Conservation (phyloP, 2,888 invertebrate genomes). For the Malachius bipustulatus region DNA sequence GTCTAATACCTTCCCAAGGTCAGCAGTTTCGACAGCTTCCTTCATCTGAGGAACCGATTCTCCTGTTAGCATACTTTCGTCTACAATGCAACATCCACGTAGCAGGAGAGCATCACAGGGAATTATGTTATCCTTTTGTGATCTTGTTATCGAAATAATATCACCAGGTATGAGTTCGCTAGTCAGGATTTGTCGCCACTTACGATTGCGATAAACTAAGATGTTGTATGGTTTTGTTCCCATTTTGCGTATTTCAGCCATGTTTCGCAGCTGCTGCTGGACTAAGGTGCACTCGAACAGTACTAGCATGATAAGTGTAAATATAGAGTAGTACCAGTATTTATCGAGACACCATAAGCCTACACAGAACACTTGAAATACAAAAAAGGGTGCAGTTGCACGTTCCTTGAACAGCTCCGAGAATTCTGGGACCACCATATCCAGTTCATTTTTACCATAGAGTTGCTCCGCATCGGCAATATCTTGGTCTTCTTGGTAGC, state of each 20-base stretch:
- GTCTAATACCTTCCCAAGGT: constrained; percentile 55
- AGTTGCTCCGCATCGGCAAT: constrained; percentile 62
- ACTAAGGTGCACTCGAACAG: constrained; percentile 97
- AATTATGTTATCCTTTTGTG: constrained; percentile 79
- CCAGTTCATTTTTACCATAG: constrained; percentile 81
- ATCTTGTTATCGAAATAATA: constrained; percentile 84
- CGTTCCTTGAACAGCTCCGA: constrained; percentile 92
- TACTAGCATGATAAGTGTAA: constrained; percentile 90
- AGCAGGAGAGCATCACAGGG: constrained; percentile 93
- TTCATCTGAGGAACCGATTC: constrained; percentile 99
- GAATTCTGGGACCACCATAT: constrained; percentile 92
- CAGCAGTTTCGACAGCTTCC: constrained; percentile 74
- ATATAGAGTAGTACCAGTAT: constrained; percentile 96
- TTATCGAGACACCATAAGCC: constrained; percentile 98
- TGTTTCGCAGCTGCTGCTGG: constrained; percentile 93
- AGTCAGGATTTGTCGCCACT: constrained; percentile 78
- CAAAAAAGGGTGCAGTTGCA: constrained; percentile 98
- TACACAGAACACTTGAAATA: constrained; percentile 99
- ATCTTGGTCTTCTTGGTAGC: constrained; percentile 73
- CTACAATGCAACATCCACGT: constrained; percentile 93
- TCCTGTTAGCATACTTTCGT: constrained; percentile 98
- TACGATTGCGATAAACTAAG: constrained; percentile 77
- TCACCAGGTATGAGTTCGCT: constrained; percentile 93
- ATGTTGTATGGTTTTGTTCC: constrained; percentile 93
- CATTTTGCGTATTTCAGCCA: constrained; percentile 99